Evolutionary conservation across 1,140 invertebrate genomes (phyloP).

Genomic region (Aphelinus atriplicis): DNA sequence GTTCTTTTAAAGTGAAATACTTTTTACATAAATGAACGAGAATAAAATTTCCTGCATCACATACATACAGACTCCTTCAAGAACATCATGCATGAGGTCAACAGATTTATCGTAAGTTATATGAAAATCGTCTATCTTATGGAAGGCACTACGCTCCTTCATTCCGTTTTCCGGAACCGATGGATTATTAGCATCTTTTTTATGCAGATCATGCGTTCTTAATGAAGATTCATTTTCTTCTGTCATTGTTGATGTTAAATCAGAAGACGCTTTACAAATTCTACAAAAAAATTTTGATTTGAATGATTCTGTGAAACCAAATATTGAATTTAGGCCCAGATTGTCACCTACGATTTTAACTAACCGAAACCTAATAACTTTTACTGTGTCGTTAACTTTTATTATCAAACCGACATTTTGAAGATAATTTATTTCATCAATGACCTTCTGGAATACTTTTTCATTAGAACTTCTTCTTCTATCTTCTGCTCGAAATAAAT

Average conservation of each 20-base stretch:
- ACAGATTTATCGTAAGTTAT: background rate
- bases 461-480: background rate
- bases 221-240: slow-evolving; percentile 7
- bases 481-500: background rate
- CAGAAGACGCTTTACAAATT: slow-evolving; percentile 3
- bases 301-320: slow-evolving; percentile 15
- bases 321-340: slow-evolving; percentile 3
- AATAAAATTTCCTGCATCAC: background rate
- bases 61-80: background rate
- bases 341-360: background rate
- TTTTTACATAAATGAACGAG: background rate
- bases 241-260: background rate
- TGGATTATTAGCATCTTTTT: background rate
- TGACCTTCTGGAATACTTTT: background rate
- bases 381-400: background rate
- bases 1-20: background rate
- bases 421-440: background rate
- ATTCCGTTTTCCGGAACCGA: background rate
- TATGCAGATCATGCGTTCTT: background rate
- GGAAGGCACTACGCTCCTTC: background rate
- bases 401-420: background rate
- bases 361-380: background rate
- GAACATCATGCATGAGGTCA: background rate
- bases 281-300: background rate
- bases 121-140: slow-evolving; percentile 1